Evolutionary conservation across 2,113 vertebrate genomes (phyloP).

Genomic region (Laterallus jamaicensis): DNA sequence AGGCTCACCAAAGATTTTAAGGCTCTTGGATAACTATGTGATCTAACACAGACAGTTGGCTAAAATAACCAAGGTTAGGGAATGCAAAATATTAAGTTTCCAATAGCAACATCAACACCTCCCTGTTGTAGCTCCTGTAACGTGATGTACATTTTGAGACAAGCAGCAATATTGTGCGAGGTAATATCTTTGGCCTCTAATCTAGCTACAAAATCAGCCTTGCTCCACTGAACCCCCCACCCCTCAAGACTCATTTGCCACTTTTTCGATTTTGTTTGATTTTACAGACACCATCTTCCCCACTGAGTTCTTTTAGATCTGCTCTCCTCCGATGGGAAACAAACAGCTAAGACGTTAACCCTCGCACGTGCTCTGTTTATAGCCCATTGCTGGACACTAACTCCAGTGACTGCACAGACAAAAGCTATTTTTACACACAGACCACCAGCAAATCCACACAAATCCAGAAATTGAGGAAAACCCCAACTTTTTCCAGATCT

Average conservation of each 20-base stretch:
- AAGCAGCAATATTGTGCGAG: background rate
- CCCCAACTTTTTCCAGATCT: background rate
- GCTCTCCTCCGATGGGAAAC: background rate
- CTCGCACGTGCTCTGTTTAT: background rate
- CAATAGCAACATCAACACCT: background rate
- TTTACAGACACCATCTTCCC: background rate
- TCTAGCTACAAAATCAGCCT: background rate
- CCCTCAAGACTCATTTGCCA: background rate
- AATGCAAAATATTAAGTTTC: conserved; percentile 33
- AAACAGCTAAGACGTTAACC: background rate
- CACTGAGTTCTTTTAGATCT: background rate
- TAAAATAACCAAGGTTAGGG: background rate
- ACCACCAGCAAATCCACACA: background rate
- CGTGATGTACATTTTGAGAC: background rate
- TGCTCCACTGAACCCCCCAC: background rate
- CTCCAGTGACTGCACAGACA: background rate
- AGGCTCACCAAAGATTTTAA: background rate
- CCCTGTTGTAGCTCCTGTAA: background rate
- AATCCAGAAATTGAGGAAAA: background rate
- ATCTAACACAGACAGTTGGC: background rate
- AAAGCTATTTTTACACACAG: background rate
- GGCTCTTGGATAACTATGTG: background rate
- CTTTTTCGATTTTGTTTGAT: background rate
- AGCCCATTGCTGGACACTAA: background rate
- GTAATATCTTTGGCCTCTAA: background rate